phyloP scores from a whole-genome alignment of 37 sponge, comb jelly and placozoan genomes.

The Beroe ovata region DNA sequence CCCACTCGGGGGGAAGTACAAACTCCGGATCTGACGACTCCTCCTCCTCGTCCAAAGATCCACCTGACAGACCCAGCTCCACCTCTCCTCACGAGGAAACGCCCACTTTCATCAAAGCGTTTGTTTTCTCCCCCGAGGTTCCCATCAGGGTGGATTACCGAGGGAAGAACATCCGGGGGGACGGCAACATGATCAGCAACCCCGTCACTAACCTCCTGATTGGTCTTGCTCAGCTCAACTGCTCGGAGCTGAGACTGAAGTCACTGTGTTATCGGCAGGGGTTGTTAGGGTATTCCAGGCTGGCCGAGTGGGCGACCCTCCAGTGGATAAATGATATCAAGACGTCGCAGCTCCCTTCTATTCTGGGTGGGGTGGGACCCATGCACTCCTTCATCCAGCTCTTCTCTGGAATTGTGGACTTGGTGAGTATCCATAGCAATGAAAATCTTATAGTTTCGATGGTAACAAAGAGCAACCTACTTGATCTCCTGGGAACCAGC shows the following conservation, averaged over 20 bases:
- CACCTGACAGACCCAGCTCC: background rate
- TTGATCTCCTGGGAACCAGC: no score
- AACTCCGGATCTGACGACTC: background rate
- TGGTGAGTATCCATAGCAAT: background rate
- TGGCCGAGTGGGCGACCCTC: constrained; percentile 71
- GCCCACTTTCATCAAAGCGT: constrained; percentile 68
- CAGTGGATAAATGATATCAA: constrained; percentile 82
- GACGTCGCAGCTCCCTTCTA: constrained; percentile 78
- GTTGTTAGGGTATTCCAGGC: constrained; percentile 79
- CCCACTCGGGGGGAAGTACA: background rate
- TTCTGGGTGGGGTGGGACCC: constrained; percentile 92
- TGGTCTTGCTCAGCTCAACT: constrained; percentile 85
- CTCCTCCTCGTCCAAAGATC: background rate
- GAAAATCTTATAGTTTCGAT: no score
- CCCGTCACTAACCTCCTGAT: constrained; percentile 80
- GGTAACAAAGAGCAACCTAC: no score
- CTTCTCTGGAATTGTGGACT: constrained; percentile 5
- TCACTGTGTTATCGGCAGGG: constrained; percentile 78
- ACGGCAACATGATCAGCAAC: constrained; percentile 14
- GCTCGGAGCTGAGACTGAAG: constrained; percentile 83
- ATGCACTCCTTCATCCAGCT: constrained; percentile 86
- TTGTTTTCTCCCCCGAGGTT: constrained; percentile 88
- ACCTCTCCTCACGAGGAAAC: constrained; percentile 6
- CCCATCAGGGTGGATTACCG: constrained; percentile 90
- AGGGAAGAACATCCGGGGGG: constrained; percentile 20